phyloP scores from a whole-genome alignment of 1,140 invertebrate species.

The Sminthurinus signatus region DNA sequence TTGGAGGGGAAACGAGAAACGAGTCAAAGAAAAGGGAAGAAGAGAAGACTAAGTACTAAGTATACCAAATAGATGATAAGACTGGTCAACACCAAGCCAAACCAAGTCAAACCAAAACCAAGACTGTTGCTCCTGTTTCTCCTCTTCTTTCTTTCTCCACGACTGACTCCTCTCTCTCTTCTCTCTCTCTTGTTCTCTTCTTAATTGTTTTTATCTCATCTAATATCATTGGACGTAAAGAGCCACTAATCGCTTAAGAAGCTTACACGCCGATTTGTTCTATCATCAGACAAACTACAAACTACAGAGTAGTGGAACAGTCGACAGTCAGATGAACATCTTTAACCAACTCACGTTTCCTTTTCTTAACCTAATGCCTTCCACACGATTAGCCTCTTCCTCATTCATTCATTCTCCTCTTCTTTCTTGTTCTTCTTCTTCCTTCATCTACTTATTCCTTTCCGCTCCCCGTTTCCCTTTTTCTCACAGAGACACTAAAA shows the following conservation, averaged over 20 bases:
- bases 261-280: constrained; percentile 38
- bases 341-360: constrained; percentile 28
- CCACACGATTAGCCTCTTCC: constrained; percentile 2
- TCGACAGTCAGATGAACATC: no score
- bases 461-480: not conserved
- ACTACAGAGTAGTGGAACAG: no score
- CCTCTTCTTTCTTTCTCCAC: constrained; percentile 14
- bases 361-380: constrained; percentile 16
- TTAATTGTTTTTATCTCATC: constrained; percentile 40
- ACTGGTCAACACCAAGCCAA: no score
- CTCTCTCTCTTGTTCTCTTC: not conserved
- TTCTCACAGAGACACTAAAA: no score
- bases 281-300: constrained; percentile 19
- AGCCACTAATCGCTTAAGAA: constrained; percentile 40
- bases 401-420: not conserved
- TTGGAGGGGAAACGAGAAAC: not conserved
- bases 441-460: not conserved
- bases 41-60: no score
- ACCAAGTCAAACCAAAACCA: no score
- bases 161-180: constrained; percentile 14
- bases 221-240: constrained; percentile 39
- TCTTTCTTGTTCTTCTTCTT: not conserved
- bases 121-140: constrained; percentile 15
- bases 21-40: no score
- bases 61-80: no score